A percentile compares a stretch with the other conserved stretches of the same genome.
Evolutionary conservation across 2,113 vertebrate species (phyloP).

Genomic region (Tachycineta bicolor): DNA sequence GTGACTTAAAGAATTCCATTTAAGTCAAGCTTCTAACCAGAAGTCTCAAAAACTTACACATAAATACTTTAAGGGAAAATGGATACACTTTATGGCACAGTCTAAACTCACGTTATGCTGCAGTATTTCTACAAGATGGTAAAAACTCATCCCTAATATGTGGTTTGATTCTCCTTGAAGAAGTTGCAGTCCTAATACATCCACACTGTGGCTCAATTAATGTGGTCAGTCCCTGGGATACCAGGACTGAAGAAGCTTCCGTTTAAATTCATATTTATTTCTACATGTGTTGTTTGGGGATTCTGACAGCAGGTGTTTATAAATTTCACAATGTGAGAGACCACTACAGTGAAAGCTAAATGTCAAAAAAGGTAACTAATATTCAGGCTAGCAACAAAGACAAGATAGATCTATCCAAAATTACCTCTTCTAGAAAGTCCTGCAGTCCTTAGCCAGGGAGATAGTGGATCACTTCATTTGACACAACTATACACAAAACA

Average conservation of each 20-base stretch:
- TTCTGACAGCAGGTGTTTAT: background rate
- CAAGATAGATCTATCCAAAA: background rate
- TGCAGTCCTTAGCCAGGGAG: background rate
- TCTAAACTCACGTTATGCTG: background rate
- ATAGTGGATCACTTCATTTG: background rate
- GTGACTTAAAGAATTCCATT: background rate
- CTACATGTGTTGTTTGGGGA: background rate
- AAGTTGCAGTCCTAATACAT: background rate
- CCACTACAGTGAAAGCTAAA: background rate
- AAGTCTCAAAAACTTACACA: background rate
- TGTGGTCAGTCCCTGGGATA: background rate
- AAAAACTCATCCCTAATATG: background rate
- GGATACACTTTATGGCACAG: background rate
- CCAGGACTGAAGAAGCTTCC: background rate
- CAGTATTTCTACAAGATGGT: background rate
- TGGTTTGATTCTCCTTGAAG: background rate
- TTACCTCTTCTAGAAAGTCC: background rate
- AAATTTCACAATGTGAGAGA: background rate
- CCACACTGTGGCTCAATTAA: background rate
- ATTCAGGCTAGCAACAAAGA: background rate
- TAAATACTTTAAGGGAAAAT: background rate
- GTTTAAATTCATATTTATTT: background rate
- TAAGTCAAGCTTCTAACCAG: background rate
- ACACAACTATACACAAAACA: background rate
- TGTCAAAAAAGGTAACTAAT: background rate